Base-by-base conservation (phyloP, 2,888 invertebrate genomes). In the Chrysina gloriosa region DNA sequence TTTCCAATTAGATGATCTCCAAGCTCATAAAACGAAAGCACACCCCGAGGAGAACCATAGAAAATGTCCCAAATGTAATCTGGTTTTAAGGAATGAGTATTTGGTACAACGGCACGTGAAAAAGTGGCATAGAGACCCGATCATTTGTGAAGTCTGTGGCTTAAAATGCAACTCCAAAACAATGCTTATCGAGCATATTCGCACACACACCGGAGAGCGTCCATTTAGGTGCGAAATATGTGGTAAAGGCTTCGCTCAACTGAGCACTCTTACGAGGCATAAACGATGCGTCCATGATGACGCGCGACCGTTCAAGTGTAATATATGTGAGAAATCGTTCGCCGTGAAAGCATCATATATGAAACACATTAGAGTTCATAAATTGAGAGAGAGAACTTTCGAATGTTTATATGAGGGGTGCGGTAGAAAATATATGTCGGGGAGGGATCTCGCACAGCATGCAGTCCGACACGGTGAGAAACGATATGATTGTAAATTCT, bases 401-500 rank as follows among this genome's bases (percentile, higher is more conserved):
- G 5, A 25, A 6, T 66, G 65, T 31, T 21, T 11, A 25, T 21
- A 21, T 21, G 36, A 56, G 16, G 36, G 29, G 5, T 66, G 65
- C 11, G 23, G 47, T n/a, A 72, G 69, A 36, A 71, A 66, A 6
- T 54, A 31, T 29, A 54, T 54, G 31, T 31, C 66, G 2, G 19
- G 52, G 9, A 63, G 63, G 36, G 56, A 63, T 21, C 11, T 61
- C 7, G 3, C 14, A 3, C 14, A 29, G 27, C 68, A 64, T n/a
- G 27, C 31, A 34, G 31, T 47, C 3, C 34, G 48, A 11, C 68
- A 65, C 27, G 63, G 39, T 16, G 52, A 31, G 3, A 68, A 54
- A 25, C 47, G 14, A 14, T 52, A 63, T 42, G 56, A 63, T 9
- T 70, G 70, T 31, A 27, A 54, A 3, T 4, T 70, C 6, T 70